These are phyloP conservation scores for Aptenodytes patagonicus DNA, from an alignment of 2,113 vertebrate species.

Conservation along the genomic window DNA sequence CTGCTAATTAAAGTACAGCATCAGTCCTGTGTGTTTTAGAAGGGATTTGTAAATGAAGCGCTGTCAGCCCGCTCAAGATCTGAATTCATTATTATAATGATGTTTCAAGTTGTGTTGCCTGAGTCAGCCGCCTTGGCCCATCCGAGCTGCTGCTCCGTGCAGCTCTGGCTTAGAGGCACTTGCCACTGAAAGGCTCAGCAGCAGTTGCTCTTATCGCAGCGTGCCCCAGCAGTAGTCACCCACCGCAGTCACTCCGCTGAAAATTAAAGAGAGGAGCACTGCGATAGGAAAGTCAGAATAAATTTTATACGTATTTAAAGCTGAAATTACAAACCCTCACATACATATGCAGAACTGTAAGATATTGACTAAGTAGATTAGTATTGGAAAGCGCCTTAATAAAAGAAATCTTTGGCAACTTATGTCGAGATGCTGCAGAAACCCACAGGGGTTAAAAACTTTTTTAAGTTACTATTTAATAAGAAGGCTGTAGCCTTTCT, in stretches of 20 bases:
- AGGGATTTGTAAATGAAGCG: not conserved
- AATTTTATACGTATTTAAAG: constrained; percentile 32
- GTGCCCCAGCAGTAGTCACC: not conserved
- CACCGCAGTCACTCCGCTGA: not conserved
- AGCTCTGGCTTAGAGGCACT: not conserved
- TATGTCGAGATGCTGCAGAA: constrained; percentile 33
- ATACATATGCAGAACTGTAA: constrained; percentile 42
- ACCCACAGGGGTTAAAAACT: constrained; percentile 38
- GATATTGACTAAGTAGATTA: constrained; percentile 57
- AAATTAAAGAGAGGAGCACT: not conserved
- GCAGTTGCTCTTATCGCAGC: not conserved
- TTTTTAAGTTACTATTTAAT: constrained; percentile 38
- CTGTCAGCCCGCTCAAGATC: not conserved
- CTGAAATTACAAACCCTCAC: constrained; percentile 28
- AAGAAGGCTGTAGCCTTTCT: not conserved
- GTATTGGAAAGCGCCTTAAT: constrained; percentile 44
- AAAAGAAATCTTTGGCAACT: constrained; percentile 54
- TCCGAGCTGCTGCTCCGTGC: not conserved
- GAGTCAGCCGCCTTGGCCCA: not conserved
- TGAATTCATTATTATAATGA: constrained; percentile 42
- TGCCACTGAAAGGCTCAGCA: not conserved
- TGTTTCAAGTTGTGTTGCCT: not conserved
- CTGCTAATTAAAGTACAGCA: constrained; percentile 11
- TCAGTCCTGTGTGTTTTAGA: constrained; percentile 14
- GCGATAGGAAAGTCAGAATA: not conserved